Evolutionary conservation across 2,888 invertebrate genomes (phyloP).

Genomic region (Acanthopleura granulata): DNA sequence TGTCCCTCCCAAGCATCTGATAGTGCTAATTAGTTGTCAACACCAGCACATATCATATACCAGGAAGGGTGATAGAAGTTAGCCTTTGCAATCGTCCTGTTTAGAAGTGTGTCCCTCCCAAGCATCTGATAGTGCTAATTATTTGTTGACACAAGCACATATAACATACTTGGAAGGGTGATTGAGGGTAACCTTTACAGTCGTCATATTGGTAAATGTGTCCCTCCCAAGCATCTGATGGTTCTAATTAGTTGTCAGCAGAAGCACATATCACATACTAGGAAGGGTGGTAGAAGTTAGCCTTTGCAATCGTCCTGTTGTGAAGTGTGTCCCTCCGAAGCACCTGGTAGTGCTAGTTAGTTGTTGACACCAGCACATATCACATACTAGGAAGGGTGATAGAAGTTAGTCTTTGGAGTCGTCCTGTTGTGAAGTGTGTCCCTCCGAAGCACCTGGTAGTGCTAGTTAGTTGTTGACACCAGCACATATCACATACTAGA

Average conservation of each 20-base stretch:
- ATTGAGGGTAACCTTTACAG: not conserved
- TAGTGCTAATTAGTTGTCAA: not conserved
- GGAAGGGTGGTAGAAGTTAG: not conserved
- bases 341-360: slow-evolving; percentile 3
- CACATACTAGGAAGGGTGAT: not conserved
- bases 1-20: not conserved
- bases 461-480: not conserved
- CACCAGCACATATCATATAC: not conserved
- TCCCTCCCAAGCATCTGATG: not conserved
- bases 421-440: not conserved
- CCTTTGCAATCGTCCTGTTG: not conserved
- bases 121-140: slow-evolving; percentile 5
- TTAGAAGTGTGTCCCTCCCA: not conserved
- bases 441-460: not conserved
- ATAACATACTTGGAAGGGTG: not conserved
- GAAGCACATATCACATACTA: not conserved
- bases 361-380: not conserved
- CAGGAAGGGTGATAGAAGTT: not conserved
- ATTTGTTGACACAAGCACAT: not conserved
- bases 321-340: not conserved
- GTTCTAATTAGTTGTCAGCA: not conserved
- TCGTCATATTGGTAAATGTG: not conserved
- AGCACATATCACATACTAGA: not conserved
- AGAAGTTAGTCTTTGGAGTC: not conserved
- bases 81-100: no score